Percentiles rank a stretch among this genome's conserved stretches.
These are phyloP conservation scores for Upupa epops DNA, from an alignment of 2,113 vertebrate species.

Conservation along the genomic window DNA sequence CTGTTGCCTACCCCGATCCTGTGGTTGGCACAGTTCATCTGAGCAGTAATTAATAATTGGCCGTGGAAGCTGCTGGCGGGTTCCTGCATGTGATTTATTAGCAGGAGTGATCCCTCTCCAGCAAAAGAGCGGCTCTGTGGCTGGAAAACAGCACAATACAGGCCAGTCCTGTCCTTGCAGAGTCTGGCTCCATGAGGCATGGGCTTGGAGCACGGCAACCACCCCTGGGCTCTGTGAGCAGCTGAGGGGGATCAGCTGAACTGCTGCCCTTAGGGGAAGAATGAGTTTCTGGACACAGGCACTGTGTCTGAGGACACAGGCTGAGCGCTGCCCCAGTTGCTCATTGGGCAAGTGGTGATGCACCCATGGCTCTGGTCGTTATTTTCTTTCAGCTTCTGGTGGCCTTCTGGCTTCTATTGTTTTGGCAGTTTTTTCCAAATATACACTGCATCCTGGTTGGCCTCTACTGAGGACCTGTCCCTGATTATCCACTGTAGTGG, in stretches of 20 bases:
- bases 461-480: neutral
- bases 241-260: neutral
- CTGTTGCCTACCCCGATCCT: neutral
- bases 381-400: neutral
- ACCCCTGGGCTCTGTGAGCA: neutral
- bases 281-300: neutral
- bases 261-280: fast-evolving
- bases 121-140: neutral
- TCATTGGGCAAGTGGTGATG: neutral
- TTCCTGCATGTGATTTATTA: neutral
- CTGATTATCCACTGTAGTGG: fast-evolving
- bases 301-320: fast-evolving
- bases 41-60: conserved; percentile 21
- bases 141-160: neutral
- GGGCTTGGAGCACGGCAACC: neutral
- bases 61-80: neutral
- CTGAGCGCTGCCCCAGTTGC: neutral
- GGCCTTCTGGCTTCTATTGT: neutral
- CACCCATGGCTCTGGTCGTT: neutral
- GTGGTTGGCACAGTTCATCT: neutral
- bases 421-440: neutral
- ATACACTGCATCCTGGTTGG: fast-evolving
- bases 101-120: neutral
- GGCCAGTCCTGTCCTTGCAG: neutral
- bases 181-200: neutral